Base-by-base conservation (phyloP, 2,888 invertebrate genomes). In the Amphimallon solstitiale region DNA sequence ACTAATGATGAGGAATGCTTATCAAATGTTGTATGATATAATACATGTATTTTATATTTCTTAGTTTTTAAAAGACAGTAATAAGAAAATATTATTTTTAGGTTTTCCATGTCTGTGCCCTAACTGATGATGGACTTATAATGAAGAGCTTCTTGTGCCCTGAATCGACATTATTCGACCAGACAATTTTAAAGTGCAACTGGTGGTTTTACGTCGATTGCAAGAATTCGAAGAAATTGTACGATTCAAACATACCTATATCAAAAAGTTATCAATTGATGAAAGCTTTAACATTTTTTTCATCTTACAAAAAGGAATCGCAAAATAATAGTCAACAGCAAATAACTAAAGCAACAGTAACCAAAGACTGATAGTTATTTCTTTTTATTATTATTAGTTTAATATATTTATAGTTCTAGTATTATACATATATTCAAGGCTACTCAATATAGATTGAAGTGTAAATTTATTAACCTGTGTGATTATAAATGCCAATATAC, bases 161-260 rank as follows among this genome's bases (percentile, higher is more conserved):
- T 0, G 94, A 95, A 80, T 94, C 93, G 29, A 95, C 95, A 0
- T 86, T 95, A 60, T 95, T 95, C 82, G 95, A 95, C 78, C 95
- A 95, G 81, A 93, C 93, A 17, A 92, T 95, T 70, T 86, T 95
- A 3, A 94, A 94, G 79, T 95, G 95, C 82, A 95, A 95, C 81
- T 95, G 94, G 94, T 95, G 94, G 93, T 94, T 95, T 84, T 95
- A 94, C 80, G 94, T 95, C 0, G 94, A 95, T 79, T 95, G 95
- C 82, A 92, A 92, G 80, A 87, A 89, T 63, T 93, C 94, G 17
- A 89, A 88, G 73, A 88, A 88, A 70, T 84, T 94, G 21, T 95
- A 94, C 80, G 94, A 94, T 76, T 93, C 94, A 10, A 96, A 95
- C 79, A 93, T 94, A 69, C 94, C 94, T 0, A 91, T 95, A 59